Conservation (phyloP, 2,888 invertebrate genomes). For the Synanthedon tipuliformis region DNA sequence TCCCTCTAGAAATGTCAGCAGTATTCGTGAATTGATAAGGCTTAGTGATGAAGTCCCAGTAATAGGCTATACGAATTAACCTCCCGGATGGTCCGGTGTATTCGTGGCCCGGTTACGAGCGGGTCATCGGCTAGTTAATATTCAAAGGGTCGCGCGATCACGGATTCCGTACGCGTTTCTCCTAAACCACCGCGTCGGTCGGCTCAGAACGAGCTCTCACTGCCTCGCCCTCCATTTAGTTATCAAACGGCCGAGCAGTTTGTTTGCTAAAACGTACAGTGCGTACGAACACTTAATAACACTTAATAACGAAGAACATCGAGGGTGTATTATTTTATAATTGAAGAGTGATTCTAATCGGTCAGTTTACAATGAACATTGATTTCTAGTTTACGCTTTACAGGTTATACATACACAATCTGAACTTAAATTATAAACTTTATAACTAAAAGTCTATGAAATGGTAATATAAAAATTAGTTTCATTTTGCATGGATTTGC, state of each 20-base stretch:
- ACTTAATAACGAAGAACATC: too few relatives aligned
- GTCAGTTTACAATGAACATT: too few relatives aligned
- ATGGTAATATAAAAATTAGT: too few relatives aligned
- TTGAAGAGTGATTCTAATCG: too few relatives aligned
- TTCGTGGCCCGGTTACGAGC: conserved; percentile 45
- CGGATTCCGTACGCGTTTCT: conserved; percentile 52
- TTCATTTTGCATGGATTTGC: too few relatives aligned
- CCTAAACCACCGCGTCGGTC: conserved; percentile 16
- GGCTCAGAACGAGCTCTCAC: conserved; percentile 26
- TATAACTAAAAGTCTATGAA: too few relatives aligned
- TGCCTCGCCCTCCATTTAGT: conserved; percentile 29
- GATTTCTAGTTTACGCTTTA: too few relatives aligned
- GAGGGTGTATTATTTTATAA: too few relatives aligned
- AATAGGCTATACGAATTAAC: conserved; percentile 46
- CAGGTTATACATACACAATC: too few relatives aligned
- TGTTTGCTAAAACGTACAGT: conserved; percentile 7
- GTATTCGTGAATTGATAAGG: too few relatives aligned
- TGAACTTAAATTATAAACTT: too few relatives aligned
- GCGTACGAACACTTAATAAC: background rate
- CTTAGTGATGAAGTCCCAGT: conserved; percentile 12
- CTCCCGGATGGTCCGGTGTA: conserved; percentile 42
- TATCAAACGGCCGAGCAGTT: conserved; percentile 28
- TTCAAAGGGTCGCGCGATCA: conserved; percentile 61
- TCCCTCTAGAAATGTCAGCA: background rate
- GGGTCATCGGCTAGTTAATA: conserved; percentile 64